Base-by-base conservation (phyloP, 2,113 vertebrate species). In the Camelus bactrianus region DNA sequence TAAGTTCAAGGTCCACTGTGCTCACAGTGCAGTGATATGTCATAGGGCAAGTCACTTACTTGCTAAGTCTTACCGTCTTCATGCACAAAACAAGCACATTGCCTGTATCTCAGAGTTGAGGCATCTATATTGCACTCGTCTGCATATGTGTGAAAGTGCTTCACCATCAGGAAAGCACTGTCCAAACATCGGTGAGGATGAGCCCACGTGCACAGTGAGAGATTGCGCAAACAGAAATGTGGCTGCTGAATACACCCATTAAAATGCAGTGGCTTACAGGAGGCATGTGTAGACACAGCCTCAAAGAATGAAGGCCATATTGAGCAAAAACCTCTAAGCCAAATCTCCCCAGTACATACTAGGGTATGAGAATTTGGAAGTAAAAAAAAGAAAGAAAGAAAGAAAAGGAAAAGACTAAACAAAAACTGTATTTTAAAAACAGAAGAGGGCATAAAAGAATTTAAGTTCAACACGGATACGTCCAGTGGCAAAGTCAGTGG, bases 201-300 rank as follows among this genome's bases (percentile, higher is more conserved):
- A 82, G 52, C 64, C 17, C 91, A 35, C 46, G 8, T 88, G 20
- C 32, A 54, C 14, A 79, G 24, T 48, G 67, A 75, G 58, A 79
- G 58, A 79, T 32, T 72, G 35, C 13, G 30, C 52, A 73, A 76
- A 73, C 65, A 95, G 56, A 82, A 96, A 84, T 12, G 76, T 3
- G 70, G 46, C 54, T 89, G 28, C 22, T 93, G 32, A 97, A 94
- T 54, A 94, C 70, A 60, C 42, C 84, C 28, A 96, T 69, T 73
- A 79, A 92, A 79, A 94, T 79, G 62, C 11, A 62, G 64, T 32
- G 35, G 35, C 86, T 94, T 91, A 38, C 75, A 15, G 60, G 8
- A 89, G 73, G 16, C 67, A 70, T 82, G 38, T 69, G 26, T 54
- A 69, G 93, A 86, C 85, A 93, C 0, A 77, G 24, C 17, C 77